phyloP scores from a whole-genome alignment of 2,888 invertebrate species.

The Emmelina monodactyla region DNA sequence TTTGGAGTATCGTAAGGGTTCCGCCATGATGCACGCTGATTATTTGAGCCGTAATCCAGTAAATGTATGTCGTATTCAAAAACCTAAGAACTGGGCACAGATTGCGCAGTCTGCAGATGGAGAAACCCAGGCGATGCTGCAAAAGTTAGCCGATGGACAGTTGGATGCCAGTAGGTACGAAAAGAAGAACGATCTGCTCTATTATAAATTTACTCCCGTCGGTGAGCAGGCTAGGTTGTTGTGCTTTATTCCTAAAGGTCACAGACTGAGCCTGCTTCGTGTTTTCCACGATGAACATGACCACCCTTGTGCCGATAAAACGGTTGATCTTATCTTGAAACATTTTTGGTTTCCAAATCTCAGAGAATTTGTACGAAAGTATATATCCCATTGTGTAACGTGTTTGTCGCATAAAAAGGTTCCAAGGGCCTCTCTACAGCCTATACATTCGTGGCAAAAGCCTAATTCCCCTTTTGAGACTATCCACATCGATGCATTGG shows the following conservation, averaged over 20 bases:
- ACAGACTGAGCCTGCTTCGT: constrained; percentile 6
- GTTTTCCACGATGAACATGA: constrained; percentile 10
- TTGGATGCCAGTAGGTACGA: constrained; percentile 6
- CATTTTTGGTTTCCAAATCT: constrained; percentile 16
- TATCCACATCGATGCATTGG: constrained; percentile 10
- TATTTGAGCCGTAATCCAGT: background rate
- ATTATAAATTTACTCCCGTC: constrained; percentile 2
- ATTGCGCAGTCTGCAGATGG: background rate
- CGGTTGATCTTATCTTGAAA: constrained; percentile 8
- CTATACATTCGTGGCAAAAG: constrained; percentile 17
- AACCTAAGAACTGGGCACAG: background rate
- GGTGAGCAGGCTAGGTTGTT: constrained; percentile 4
- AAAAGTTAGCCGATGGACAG: constrained; percentile 1
- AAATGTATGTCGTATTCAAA: background rate
- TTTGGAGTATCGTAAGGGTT: background rate
- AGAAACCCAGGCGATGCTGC: background rate
- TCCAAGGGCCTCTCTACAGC: constrained; percentile 13
- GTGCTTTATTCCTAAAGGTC: constrained; percentile 6
- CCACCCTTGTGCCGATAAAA: constrained; percentile 10
- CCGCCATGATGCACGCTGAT: background rate
- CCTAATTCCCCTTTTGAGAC: constrained; percentile 15
- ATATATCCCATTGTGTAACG: constrained; percentile 3
- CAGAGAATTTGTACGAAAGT: constrained; percentile 4
- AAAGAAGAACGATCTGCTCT: constrained; percentile 5
- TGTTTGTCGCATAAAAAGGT: constrained; percentile 13